A percentile compares a stretch with the other conserved stretches of the same genome.
phyloP scores from a whole-genome alignment of 2,797 vertebrate genomes.

The Chiroxiphia lanceolata region DNA sequence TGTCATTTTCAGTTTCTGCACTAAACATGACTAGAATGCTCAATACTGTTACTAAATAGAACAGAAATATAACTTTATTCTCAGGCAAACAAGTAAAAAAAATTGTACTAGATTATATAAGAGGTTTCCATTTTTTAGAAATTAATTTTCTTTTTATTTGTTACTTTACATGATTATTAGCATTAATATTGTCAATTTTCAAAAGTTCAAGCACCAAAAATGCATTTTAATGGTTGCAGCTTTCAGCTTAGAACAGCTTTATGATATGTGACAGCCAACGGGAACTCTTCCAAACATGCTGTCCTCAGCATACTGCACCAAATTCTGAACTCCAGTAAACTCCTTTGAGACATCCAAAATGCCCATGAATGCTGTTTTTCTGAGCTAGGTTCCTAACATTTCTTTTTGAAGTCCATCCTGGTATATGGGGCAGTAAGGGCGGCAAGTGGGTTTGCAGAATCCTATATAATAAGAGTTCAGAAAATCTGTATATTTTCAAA shows the following conservation, averaged over 20 bases:
- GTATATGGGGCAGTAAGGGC: rapidly evolving
- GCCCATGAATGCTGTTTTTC: neutral
- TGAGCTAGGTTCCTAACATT: neutral
- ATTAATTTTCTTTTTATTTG: neutral
- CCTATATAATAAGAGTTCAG: neutral
- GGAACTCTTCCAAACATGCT: neutral
- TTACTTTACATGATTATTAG: neutral
- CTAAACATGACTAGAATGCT: neutral
- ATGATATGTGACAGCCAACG: neutral
- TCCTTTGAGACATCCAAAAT: neutral
- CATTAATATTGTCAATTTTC: neutral
- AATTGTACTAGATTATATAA: neutral
- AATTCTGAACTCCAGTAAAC: neutral
- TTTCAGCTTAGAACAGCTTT: neutral
- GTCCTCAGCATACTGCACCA: neutral
- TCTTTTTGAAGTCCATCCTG: neutral
- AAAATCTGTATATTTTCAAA: neutral
- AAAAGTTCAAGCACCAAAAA: neutral
- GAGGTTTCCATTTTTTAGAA: neutral
- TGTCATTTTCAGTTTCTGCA: neutral
- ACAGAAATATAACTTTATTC: neutral
- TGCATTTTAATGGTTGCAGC: neutral
- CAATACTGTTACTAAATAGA: neutral
- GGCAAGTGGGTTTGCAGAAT: neutral
- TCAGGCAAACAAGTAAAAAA: neutral